A percentile compares a stretch with the other conserved stretches of the same genome.
Conservation (phyloP, 2,888 invertebrate genomes). For the Oligia fasciuncula region DNA sequence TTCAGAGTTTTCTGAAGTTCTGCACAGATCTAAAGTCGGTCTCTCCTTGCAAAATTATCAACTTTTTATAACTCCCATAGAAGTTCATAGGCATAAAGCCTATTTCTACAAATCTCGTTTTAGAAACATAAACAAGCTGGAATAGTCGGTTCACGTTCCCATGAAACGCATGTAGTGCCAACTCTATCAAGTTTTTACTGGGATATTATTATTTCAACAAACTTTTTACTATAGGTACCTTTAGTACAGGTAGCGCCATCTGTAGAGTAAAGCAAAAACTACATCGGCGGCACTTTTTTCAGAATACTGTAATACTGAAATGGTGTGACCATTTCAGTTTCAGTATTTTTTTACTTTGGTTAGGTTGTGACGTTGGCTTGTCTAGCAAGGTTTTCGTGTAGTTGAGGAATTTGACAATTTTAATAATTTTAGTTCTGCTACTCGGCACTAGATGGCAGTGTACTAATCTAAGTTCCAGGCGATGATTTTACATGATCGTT, state of each 20-base stretch:
- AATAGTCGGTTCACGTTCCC: not conserved
- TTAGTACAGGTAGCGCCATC: conserved; percentile 28
- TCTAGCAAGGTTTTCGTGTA: not conserved
- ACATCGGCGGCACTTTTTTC: not conserved
- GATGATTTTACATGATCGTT: not conserved
- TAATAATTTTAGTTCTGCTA: conserved; percentile 65
- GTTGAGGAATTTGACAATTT: not conserved
- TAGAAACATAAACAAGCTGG: not conserved
- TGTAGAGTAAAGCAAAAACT: not conserved
- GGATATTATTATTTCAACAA: too few species aligned
- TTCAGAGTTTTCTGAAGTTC: not conserved
- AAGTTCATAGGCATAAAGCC: not conserved
- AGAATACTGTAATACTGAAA: too few species aligned
- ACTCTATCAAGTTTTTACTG: not conserved
- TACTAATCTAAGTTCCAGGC: not conserved
- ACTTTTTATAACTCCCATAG: not conserved
- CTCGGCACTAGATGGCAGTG: conserved; percentile 76
- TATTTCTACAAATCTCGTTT: not conserved
- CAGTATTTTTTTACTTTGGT: not conserved
- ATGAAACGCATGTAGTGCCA: not conserved
- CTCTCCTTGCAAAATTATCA: too few species aligned
- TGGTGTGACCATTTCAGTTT: not conserved
- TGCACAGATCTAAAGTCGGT: not conserved
- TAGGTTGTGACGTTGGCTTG: not conserved
- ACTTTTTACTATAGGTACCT: too few species aligned